Base-by-base conservation (phyloP, 2,888 invertebrate genomes). In the Epicampocera succincta region DNA sequence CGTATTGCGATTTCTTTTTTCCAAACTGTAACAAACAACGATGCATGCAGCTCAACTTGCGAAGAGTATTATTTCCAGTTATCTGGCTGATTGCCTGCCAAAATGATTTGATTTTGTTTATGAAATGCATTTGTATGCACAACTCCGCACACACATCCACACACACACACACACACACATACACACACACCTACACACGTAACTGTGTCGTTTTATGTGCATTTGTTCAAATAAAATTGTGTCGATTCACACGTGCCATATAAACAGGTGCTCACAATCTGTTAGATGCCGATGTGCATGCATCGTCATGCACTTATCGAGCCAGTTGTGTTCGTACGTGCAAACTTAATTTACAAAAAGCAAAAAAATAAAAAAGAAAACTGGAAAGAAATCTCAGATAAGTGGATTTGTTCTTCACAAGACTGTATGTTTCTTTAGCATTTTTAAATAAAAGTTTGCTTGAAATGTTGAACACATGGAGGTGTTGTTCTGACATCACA, bases 251-350 rank as follows among this genome's bases (percentile, higher is more conserved):
- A 66, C 40, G 21, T 66, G 66, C 65, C n/a, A 21, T 8, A 15
- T 25, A 21, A 3, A 21, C 50, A 66, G 66, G 66, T 66, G 52
- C 15, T 52, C 21, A 13, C 66, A 66, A 66, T 52, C 66, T 66
- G 66, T 52, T 52, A 11, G 40, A 21, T 66, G 66, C 21, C 52
- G 15, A 52, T 25, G 50, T 63, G 21, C n/a, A 21, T 6, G 12
- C 42, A 60, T 17, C n/a, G 38, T 33, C 33, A 33, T 33, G 33
- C 33, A 56, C 52, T 21, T 66, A 66, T 40, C 40, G 40, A 15
- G 15, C 12, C 66, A 50, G 19, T 52, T 1, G 50, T 8, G 40
- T n/a, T 40, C 5, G 21, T 12, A 50, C 21, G 13, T 13, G 60
- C 8, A 21, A n/a, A 42, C 25, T 42, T 60, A 42, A 58, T 40